phyloP scores from a whole-genome alignment of 2,797 vertebrate genomes.

The Lycodopsis pacificus region DNA sequence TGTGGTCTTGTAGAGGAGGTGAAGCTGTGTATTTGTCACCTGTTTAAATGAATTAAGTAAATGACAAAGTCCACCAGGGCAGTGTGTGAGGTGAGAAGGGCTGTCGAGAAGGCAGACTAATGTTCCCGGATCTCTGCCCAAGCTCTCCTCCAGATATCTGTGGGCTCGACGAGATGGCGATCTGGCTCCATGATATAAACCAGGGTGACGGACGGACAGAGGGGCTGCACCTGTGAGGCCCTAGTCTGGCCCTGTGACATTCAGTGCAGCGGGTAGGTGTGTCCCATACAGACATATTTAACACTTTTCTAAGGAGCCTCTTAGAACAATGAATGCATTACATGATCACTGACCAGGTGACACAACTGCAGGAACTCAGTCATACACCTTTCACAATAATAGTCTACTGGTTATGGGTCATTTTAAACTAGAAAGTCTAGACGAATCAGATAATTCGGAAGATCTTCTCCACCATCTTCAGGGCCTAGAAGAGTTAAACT shows the following conservation, averaged over 20 bases:
- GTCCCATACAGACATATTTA: background rate
- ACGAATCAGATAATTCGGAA: background rate
- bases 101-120: background rate
- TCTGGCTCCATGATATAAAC: background rate
- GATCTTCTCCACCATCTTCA: background rate
- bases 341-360: conserved; percentile 2
- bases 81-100: conserved; percentile 15
- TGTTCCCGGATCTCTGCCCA: conserved; percentile 11
- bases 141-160: background rate
- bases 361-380: conserved; percentile 10
- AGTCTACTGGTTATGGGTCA: background rate
- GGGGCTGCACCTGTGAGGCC: conserved; percentile 63
- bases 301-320: conserved; percentile 7
- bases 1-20: background rate
- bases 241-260: conserved; percentile 63
- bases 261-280: conserved; percentile 63
- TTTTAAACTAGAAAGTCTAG: background rate
- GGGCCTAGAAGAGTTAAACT: background rate
- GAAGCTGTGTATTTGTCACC: conserved; percentile 1
- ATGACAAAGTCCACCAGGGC: conserved; percentile 13
- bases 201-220: conserved; percentile 1
- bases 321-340: background rate
- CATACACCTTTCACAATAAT: conserved; percentile 1
- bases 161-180: background rate
- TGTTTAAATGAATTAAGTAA: conserved; percentile 11